Evolutionary conservation across 2,888 invertebrate genomes (phyloP), one percentile per base, ranked within the genome.

Genomic region (Orchesella flavescens): DNA sequence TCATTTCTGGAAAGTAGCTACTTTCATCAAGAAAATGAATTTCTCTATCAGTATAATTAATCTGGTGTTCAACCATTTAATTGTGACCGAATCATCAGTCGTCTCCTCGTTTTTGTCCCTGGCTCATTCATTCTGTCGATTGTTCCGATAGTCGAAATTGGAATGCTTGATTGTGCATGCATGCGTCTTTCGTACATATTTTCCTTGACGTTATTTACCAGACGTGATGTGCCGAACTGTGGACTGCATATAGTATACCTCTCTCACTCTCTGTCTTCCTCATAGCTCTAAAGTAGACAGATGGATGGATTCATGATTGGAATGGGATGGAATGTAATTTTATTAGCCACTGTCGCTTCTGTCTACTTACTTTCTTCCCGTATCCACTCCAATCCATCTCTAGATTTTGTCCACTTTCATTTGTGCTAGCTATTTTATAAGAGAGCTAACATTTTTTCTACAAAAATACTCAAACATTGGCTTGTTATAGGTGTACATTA

Each of bases 11-110:
- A 65, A 65, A 65, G 65, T 34, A 17, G 19, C 68, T 49, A 43
- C 59, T 80, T 80, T 71, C 69, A 75, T 69, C 59, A 71, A 82
- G 75, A 71, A 76, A 76, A 82, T 82, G 82, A 76, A 82, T 82
- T 82, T 65, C 69, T 24, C 75, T 76, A 82, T 82, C 82, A 69
- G n/a, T 43, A 34, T 69, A 82, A 82, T 82, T 82, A 82, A 82
- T 82, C 82, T 76, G 76, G 76, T 71, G 76, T 82, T 82, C 72
- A 61, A 69, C 61, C 75, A 68, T 71, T 69, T 82, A 69, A 79
- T 75, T 82, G 75, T 82, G 63, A 63, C 44, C 21, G 63, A 79
- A 24, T 73, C 21, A 77, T 69, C 77, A 69, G 23, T 66, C 57
- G 72, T 79, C 57, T 66, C 63, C 24, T 19, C 17, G 17, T 34